Base-by-base conservation (phyloP, 2,888 invertebrate species). In the Baronia brevicornis region DNA sequence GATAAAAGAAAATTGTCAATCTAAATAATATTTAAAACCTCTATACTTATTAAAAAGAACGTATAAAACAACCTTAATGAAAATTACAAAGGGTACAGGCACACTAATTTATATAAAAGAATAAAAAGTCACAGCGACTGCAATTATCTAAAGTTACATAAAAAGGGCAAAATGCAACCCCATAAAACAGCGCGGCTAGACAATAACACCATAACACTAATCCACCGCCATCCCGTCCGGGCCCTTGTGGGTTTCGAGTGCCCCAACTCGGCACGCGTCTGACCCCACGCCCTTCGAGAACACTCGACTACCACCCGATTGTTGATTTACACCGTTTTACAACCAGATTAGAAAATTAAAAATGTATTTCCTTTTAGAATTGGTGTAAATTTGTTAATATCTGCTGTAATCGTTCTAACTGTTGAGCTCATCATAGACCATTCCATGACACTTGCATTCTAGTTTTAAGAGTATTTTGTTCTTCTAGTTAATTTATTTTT, bases 171-270 rank as follows among this genome's bases (percentile, higher is more conserved):
- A 29, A 12, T 33, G 27, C 23, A 20, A 28, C 36, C 31, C 36
- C 33, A 12, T 25, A 20, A 29, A 28, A 28, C 18, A 13, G 18
- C 33, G 23, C 23, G 17, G 27, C 22, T 41, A 43, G 47, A 62
- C 63, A 66, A 63, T 65, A 57, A 60, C 53, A 57, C 51, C 46
- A 58, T 67, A 51, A 67, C 55, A 51, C 51, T 69, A 68, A 68
- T 60, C 66, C 60, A 47, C 51, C 51, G 44, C 46, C 36, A 41
- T 32, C 31, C 41, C 40, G 22, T 29, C 35, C 32, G 26, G 50
- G 48, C 48, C 54, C 48, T 43, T 45, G 31, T 45, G 43, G 48
- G 38, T 44, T 38, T 43, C 12, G 44, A 46, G 51, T 47, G 51
- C 48, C 48, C 44, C 23, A 11, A 5, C 17, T 11, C 15, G 30